Evolutionary conservation across 2,113 vertebrate genomes (phyloP).

Genomic region (Pangasianodon gigas): DNA sequence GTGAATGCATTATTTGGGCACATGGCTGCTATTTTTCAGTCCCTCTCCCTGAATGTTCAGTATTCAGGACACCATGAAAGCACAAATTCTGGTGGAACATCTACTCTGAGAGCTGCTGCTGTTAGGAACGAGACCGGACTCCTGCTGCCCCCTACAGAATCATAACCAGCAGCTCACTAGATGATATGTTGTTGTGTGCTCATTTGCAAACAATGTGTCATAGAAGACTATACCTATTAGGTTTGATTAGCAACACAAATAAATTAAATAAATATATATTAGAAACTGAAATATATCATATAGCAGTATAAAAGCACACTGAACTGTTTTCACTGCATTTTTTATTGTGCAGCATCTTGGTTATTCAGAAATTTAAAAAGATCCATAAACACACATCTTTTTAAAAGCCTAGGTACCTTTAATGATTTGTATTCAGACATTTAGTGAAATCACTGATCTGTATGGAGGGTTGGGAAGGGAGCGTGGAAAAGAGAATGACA

Average conservation of each 20-base stretch:
- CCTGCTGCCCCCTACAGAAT: conserved; percentile 48
- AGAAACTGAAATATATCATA: background rate
- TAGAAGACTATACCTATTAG: background rate
- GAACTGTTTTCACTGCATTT: background rate
- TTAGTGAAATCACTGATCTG: background rate
- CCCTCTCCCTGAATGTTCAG: background rate
- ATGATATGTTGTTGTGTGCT: background rate
- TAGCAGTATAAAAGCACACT: background rate
- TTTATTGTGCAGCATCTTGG: background rate
- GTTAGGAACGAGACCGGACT: conserved; percentile 22
- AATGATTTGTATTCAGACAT: background rate
- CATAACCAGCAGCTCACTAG: conserved; percentile 15
- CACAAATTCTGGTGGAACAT: conserved; percentile 14
- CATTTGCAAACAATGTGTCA: background rate
- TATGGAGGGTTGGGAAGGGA: background rate
- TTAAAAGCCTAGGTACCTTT: background rate
- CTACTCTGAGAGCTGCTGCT: conserved; percentile 2
- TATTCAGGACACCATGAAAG: background rate
- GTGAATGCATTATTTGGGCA: background rate
- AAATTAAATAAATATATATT: background rate
- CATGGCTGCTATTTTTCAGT: conserved; percentile 4
- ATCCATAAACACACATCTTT: background rate
- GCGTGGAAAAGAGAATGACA: background rate
- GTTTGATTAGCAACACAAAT: background rate
- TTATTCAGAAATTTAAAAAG: background rate